These are phyloP conservation scores for Sus scrofa DNA, from an alignment of 2,113 vertebrate genomes.

Conservation along the genomic window T2T-Sscrofa CM000813.6:42529001-42529500, in stretches of 20 bases:
- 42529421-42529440: not conserved
- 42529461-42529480: not conserved
- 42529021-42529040: no score
- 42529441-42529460: not conserved
- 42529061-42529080: not conserved
- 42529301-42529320: not conserved
- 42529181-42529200: not conserved
- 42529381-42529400: not conserved
- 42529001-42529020: not conserved
- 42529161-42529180: not conserved
- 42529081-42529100: not conserved
- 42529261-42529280: not conserved
- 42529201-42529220: not conserved
- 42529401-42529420: not conserved
- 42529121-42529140: not conserved
- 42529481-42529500: not conserved
- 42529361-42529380: no score
- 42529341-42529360: not conserved
- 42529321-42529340: not conserved
- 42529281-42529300: not conserved
- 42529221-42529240: no score
- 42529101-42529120: not conserved
- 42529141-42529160: rapidly evolving
- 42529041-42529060: not conserved
- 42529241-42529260: not conserved